Evolutionary conservation across 64 coral and sea anemone species (phyloP).

Genomic region (Actinia equina): DNA sequence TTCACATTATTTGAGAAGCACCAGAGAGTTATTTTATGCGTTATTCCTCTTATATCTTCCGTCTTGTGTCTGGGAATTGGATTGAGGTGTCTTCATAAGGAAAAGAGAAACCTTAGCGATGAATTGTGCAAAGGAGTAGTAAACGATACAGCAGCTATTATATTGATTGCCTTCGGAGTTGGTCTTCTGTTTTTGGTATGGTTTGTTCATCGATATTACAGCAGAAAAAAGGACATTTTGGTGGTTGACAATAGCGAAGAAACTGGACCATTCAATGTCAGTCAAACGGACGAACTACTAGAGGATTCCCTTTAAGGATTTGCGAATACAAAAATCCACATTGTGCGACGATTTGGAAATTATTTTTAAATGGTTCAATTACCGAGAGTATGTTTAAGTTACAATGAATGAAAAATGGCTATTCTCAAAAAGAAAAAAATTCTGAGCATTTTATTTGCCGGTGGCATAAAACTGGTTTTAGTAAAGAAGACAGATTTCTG

Average conservation of each 20-base stretch:
- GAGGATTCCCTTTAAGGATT: conserved; percentile 1
- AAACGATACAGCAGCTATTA: neutral
- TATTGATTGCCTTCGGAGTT: conserved; percentile 5
- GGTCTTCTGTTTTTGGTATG: neutral
- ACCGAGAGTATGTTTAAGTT: neutral
- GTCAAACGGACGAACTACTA: neutral
- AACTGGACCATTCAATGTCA: conserved; percentile 3
- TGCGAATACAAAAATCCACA: neutral
- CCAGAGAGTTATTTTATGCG: neutral
- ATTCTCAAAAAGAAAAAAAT: too few relatives aligned
- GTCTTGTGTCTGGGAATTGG: conserved; percentile 22
- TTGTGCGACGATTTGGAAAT: neutral
- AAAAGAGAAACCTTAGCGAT: neutral
- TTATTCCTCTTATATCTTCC: conserved; percentile 1
- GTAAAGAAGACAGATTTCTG: too few relatives aligned
- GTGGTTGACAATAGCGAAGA: neutral
- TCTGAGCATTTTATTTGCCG: too few relatives aligned
- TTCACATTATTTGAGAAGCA: conserved; percentile 4
- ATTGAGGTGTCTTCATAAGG: conserved; percentile 14
- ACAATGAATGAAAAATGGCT: neutral
- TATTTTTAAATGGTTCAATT: neutral
- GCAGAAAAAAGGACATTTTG: conserved; percentile 4
- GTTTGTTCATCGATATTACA: conserved; percentile 14
- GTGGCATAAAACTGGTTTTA: too few relatives aligned
- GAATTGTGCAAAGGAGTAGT: conserved; percentile 12